These are phyloP conservation scores for Odontothrips loti DNA, from an alignment of 2,888 invertebrate genomes.

Conservation along the genomic window DNA sequence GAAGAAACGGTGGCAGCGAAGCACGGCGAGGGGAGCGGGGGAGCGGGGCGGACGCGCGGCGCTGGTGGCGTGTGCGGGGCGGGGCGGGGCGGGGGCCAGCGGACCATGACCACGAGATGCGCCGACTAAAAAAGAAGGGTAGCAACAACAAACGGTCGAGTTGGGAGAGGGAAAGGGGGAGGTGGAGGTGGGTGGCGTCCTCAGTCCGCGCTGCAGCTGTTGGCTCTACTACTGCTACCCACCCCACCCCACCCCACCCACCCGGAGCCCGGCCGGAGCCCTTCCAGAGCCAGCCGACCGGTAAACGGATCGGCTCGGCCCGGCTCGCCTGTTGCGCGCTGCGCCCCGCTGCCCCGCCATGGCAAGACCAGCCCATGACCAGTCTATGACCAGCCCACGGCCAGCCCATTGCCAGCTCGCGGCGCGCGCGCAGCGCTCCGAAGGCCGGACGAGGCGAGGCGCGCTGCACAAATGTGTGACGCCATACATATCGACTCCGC, in stretches of 20 bases:
- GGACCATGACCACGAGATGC: neutral
- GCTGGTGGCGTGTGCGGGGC: neutral
- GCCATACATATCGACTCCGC: no score
- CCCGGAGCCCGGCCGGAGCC: neutral
- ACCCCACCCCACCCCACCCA: neutral
- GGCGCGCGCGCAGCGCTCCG: no score
- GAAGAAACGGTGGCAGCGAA: neutral
- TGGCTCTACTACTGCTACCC: neutral
- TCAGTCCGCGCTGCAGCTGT: constrained; percentile 18
- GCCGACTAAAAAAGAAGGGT: neutral
- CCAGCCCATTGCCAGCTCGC: no score
- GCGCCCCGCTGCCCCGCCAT: neutral
- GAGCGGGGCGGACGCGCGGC: neutral
- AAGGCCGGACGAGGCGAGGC: no score
- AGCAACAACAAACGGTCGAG: neutral
- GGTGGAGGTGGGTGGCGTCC: neutral
- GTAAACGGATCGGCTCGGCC: neutral
- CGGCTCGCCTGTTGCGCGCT: neutral
- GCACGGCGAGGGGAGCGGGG: neutral
- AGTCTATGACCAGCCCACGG: no score
- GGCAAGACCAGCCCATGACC: neutral
- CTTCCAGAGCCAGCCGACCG: neutral
- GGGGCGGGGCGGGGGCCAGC: neutral
- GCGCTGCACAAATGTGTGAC: no score
- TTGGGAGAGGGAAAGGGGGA: neutral